A percentile compares a stretch with the other conserved stretches of the same genome.
Evolutionary conservation across 2,797 vertebrate genomes (phyloP).

Genomic region (Acrocephalus scirpaceus): DNA sequence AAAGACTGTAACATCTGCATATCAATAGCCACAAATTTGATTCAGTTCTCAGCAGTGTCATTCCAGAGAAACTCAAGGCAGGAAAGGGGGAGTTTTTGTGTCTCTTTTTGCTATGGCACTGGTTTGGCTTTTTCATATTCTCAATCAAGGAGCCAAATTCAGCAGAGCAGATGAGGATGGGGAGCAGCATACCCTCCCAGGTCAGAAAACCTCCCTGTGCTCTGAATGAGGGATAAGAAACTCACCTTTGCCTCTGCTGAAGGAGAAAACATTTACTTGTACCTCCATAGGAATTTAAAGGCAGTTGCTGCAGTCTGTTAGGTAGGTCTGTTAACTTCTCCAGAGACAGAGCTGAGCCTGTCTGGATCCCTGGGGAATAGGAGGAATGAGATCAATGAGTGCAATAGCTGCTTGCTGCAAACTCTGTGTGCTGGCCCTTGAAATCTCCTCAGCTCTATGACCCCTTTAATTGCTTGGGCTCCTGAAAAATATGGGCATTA

Average conservation of each 20-base stretch:
- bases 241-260: neutral
- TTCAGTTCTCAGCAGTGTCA: neutral
- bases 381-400: neutral
- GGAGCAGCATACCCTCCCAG: neutral
- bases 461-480: neutral
- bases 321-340: neutral
- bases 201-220: neutral
- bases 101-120: neutral
- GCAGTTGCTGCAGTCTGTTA: neutral
- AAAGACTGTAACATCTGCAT: slow-evolving; percentile 58
- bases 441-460: neutral
- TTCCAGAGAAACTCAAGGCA: slow-evolving; percentile 3
- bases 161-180: neutral
- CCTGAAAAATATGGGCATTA: neutral
- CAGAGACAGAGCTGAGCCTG: neutral
- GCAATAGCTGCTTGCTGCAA: neutral
- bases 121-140: neutral
- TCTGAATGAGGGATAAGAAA: neutral
- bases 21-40: slow-evolving; percentile 57
- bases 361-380: neutral
- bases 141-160: neutral
- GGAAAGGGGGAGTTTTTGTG: neutral
- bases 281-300: neutral
- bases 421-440: neutral
- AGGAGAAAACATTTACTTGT: neutral